A percentile compares a stretch with the other conserved stretches of the same genome.
These are phyloP conservation scores for Drosophila merina DNA, from an alignment of 2,888 invertebrate genomes.

Conservation along the genomic window DNA sequence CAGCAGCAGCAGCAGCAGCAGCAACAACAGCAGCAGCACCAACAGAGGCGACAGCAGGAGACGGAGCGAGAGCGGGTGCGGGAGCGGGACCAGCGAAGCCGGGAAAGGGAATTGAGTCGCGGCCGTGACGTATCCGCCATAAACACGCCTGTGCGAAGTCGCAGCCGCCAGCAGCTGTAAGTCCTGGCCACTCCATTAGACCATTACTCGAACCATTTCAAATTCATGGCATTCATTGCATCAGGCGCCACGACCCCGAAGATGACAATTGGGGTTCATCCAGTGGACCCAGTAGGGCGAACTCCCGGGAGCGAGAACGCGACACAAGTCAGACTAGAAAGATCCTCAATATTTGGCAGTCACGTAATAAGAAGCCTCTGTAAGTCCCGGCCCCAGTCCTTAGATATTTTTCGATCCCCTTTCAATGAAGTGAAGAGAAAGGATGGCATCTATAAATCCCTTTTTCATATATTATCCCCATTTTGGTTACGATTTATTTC, in stretches of 20 bases:
- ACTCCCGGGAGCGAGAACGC: conserved; percentile 77
- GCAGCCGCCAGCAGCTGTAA: conserved; percentile 76
- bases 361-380: conserved; percentile 63
- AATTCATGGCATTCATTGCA: conserved; percentile 18
- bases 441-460: no score
- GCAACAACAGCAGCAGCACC: conserved; percentile 45
- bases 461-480: conserved; percentile 4
- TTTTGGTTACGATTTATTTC: conserved; percentile 2
- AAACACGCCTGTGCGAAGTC: conserved; percentile 73
- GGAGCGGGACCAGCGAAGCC: conserved; percentile 66
- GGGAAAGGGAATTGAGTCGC: conserved; percentile 70
- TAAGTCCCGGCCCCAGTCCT: conserved; percentile 51
- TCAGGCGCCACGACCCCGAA: conserved; percentile 68
- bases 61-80: conserved; percentile 51
- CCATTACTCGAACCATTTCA: conserved; percentile 19
- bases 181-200: conserved; percentile 36
- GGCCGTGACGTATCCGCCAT: conserved; percentile 66
- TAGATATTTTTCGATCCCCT: not conserved
- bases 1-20: conserved; percentile 45
- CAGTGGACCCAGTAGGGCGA: conserved; percentile 75
- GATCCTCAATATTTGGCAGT: conserved; percentile 66
- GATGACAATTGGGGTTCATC: conserved; percentile 81
- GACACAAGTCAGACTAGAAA: conserved; percentile 70
- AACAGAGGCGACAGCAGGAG: conserved; percentile 53
- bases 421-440: no score